A percentile compares a stretch with the other conserved stretches of the same genome.
phyloP scores from a whole-genome alignment of 2,113 vertebrate genomes.

The Datnioides undecimradiatus region DNA sequence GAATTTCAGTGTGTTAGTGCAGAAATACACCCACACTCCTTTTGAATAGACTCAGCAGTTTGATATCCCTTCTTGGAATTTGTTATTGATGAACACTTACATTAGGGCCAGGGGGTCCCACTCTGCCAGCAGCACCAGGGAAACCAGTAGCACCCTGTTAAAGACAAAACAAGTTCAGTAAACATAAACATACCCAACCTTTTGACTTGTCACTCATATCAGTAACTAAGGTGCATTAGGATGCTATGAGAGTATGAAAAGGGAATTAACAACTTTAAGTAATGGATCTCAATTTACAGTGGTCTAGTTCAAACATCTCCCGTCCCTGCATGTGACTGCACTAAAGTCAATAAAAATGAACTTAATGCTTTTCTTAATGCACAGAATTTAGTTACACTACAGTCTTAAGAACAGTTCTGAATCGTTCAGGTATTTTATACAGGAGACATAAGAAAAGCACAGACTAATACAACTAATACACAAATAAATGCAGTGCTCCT shows the following conservation, averaged over 20 bases:
- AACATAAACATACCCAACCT: slow-evolving; percentile 1
- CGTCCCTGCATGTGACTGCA: not conserved
- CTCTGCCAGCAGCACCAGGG: slow-evolving; percentile 95
- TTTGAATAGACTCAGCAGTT: not conserved
- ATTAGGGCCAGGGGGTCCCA: slow-evolving; percentile 94
- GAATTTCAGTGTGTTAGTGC: slow-evolving; percentile 3
- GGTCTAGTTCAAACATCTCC: not conserved
- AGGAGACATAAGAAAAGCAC: no score
- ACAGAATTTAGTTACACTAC: no score
- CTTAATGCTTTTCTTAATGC: not conserved
- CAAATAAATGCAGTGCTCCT: not conserved
- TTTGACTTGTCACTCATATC: not conserved
- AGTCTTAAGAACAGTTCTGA: not conserved
- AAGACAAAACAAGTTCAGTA: slow-evolving; percentile 11
- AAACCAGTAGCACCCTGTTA: slow-evolving; percentile 95
- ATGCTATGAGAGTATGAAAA: not conserved
- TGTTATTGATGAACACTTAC: slow-evolving; percentile 83
- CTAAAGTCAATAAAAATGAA: not conserved
- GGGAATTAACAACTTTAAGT: not conserved
- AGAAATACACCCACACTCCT: not conserved
- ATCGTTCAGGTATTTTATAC: not conserved
- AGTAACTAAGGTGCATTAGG: not conserved
- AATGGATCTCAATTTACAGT: not conserved
- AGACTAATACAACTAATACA: no score
- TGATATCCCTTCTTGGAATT: not conserved